These are phyloP conservation scores for Galagoides demidoff DNA, from an alignment of 2,797 vertebrate species.

Conservation along the genomic window DNA sequence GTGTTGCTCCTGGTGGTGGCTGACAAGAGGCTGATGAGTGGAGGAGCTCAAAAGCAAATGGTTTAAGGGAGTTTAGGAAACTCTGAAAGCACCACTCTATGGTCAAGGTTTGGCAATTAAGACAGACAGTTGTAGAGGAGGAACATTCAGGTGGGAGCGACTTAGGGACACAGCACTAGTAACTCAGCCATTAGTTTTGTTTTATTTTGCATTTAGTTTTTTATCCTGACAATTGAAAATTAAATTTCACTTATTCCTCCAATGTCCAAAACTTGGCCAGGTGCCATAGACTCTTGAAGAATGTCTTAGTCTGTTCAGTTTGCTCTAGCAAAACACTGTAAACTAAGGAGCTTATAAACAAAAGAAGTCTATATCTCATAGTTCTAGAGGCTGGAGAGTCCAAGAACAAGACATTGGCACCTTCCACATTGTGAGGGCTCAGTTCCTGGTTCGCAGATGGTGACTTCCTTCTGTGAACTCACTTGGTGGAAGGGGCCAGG, in stretches of 20 bases:
- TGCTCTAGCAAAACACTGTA: not conserved
- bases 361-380: not conserved
- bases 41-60: constrained; percentile 80
- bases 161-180: not conserved
- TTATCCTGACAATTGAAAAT: not conserved
- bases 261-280: not conserved
- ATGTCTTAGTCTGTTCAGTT: not conserved
- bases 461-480: not conserved
- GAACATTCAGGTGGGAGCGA: not conserved
- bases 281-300: not conserved
- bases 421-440: not conserved
- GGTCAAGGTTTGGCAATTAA: not conserved
- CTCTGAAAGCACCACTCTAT: constrained; percentile 10
- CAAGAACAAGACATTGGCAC: not conserved
- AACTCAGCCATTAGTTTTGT: not conserved
- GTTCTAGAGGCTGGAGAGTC: not conserved
- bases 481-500: not conserved
- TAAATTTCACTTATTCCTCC: not conserved
- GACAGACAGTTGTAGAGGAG: not conserved
- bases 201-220: not conserved
- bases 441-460: not conserved
- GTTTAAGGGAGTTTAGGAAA: constrained; percentile 79
- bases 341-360: not conserved
- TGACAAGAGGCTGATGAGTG: constrained; percentile 88
- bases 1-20: constrained; percentile 80